Conservation (phyloP, 2,113 vertebrate species). For the Nanorana parkeri region DNA sequence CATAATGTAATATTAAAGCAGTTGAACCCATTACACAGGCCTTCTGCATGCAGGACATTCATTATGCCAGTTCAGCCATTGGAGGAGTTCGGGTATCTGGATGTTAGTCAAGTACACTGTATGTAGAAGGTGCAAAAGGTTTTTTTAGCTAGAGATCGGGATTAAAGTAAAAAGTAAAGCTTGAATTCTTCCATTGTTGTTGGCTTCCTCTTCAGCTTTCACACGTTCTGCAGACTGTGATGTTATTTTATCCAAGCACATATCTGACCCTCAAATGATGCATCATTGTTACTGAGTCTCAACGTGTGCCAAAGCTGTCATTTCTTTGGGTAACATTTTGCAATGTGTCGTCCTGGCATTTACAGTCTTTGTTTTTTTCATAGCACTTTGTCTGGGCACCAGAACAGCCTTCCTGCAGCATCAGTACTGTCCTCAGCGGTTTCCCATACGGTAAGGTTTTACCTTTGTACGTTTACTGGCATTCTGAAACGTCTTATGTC, state of each 20-base stretch:
- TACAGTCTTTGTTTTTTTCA: conserved; percentile 49
- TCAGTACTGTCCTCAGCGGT: conserved; percentile 80
- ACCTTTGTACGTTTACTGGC: not conserved
- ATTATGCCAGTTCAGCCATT: too few relatives aligned
- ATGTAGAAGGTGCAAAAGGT: too few relatives aligned
- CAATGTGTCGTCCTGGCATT: not conserved
- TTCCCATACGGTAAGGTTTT: conserved; percentile 81
- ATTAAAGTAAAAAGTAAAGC: too few relatives aligned
- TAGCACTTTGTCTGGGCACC: conserved; percentile 76
- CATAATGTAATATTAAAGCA: too few relatives aligned
- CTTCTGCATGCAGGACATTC: too few relatives aligned
- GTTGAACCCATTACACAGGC: too few relatives aligned
- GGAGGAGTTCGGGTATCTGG: too few relatives aligned
- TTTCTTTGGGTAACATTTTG: not conserved
- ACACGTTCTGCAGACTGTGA: not conserved
- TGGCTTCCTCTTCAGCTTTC: not conserved
- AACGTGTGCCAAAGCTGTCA: not conserved
- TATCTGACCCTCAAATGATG: not conserved
- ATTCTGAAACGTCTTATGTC: too few relatives aligned
- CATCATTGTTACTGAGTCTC: conserved; percentile 13
- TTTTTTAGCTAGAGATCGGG: too few relatives aligned
- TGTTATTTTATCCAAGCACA: conserved; percentile 19
- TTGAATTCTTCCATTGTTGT: too few relatives aligned
- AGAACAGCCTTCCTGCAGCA: conserved; percentile 82
- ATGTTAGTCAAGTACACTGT: too few relatives aligned